Conservation (phyloP, 2,113 vertebrate species). For the Chaetodon trifascialis region DNA sequence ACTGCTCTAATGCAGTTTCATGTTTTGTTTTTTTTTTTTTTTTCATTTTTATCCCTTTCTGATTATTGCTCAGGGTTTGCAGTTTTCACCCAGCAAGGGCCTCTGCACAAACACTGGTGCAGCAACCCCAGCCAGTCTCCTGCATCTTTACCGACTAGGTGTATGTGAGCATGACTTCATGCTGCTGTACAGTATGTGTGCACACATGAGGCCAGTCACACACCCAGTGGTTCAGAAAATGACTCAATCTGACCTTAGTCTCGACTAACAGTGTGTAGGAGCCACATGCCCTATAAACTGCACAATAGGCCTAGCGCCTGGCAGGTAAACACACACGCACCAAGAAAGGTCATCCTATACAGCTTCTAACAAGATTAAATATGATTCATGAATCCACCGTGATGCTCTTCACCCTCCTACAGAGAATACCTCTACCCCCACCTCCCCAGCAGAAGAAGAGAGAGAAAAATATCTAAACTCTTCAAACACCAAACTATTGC, state of each 20-base stretch:
- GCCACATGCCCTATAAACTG: slow-evolving; percentile 73
- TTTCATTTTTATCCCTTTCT: background rate
- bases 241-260: slow-evolving; percentile 72
- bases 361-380: slow-evolving; percentile 83
- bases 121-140: background rate
- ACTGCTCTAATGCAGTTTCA: background rate
- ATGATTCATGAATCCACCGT: slow-evolving; percentile 75
- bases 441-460: slow-evolving; percentile 8
- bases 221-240: slow-evolving; percentile 71
- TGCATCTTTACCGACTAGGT: slow-evolving; percentile 8
- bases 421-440: slow-evolving; percentile 51
- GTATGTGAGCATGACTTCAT: background rate
- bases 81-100: background rate
- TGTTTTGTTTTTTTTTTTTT: background rate
- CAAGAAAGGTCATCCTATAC: slow-evolving; percentile 81
- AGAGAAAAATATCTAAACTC: slow-evolving; percentile 16
- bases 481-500: slow-evolving; percentile 23
- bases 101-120: background rate
- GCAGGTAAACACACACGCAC: slow-evolving; percentile 77
- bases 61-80: background rate
- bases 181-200: slow-evolving; percentile 33
- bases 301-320: slow-evolving; percentile 68
- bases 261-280: slow-evolving; percentile 55
- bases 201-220: slow-evolving; percentile 48
- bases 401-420: slow-evolving; percentile 67